Base-by-base conservation (phyloP, 1,140 invertebrate genomes). In the Orchesella cincta region DNA sequence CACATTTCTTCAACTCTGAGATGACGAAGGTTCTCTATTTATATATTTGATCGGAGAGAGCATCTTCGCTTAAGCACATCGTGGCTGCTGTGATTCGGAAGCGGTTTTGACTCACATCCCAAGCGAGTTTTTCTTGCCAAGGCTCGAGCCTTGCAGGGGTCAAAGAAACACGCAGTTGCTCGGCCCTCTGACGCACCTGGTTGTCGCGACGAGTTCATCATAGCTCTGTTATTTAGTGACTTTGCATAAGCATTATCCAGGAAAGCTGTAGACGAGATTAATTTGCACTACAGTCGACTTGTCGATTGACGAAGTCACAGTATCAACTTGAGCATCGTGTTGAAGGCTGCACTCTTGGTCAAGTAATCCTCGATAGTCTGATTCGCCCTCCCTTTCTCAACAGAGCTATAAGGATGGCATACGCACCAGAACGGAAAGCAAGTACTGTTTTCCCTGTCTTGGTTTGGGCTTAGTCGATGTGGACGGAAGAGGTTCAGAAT, bases 281-380 rank as follows among this genome's bases (percentile, higher is more conserved):
- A 88, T 87, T 57, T 57, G 29, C 28, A 87, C 84, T 74, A 51
- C 70, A 75, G 88, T 87, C 46, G 86, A 84, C 85, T 87, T 86
- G n/a, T 84, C 88, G 82, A 93, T 90, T 20, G 90, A 90, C 78
- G 87, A 86, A 83, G n/a, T 92, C 89, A 85, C 87, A 89, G 70
- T 89, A 83, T 33, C 84, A n/a, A n/a, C 81, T 84, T 91, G 88
- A 36, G n/a, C n/a, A 89, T 86, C 84, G 75, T 82, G 80, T 71
- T 88, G 84, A 14, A 76, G 92, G 81, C 64, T 92, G n/a, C n/a
- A n/a, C 88, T 81, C 84, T 91, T 92, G 0, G 82, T 85, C 85
- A 91, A 84, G 82, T n/a, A n/a, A n/a, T 83, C 86, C 87, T 83
- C 79, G 36, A 84, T 86, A 85, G 84, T 84, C 62, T 83, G 76